Percentiles rank a stretch among this genome's conserved stretches.
These are phyloP conservation scores for Synaphobranchus kaupii DNA, from an alignment of 2,797 vertebrate species.

Conservation along the genomic window DNA sequence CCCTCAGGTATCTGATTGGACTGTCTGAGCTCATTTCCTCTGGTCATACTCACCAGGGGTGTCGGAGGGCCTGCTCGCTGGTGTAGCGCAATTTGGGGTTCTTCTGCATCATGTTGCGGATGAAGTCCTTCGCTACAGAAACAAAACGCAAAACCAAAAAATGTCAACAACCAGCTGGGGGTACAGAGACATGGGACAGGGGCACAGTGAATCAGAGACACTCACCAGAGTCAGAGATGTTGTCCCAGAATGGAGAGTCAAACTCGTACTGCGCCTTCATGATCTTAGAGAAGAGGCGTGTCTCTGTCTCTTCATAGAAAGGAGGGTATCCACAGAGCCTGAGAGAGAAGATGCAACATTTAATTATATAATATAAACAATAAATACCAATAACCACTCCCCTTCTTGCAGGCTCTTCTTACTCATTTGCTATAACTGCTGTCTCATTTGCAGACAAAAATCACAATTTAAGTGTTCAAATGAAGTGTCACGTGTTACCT, in stretches of 20 bases:
- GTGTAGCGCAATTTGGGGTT: conserved; percentile 83
- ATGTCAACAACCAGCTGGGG: neutral
- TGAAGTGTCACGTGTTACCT: too few relatives aligned
- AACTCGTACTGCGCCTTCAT: conserved; percentile 96
- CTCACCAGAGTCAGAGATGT: conserved; percentile 94
- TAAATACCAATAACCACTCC: neutral
- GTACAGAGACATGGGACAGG: neutral
- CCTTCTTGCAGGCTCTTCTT: neutral
- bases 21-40: neutral
- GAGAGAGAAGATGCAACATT: conserved; percentile 22
- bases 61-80: conserved; percentile 86
- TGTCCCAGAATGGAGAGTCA: conserved; percentile 96
- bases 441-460: neutral
- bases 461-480: too few relatives aligned
- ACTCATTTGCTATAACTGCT: neutral
- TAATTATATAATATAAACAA: neutral
- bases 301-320: conserved; percentile 94
- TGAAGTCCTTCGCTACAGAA: conserved; percentile 91
- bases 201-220: neutral
- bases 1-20: neutral
- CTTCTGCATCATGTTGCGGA: conserved; percentile 92
- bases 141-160: conserved; percentile 7
- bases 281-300: conserved; percentile 93
- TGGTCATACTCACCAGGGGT: conserved; percentile 85
- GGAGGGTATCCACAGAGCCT: conserved; percentile 97